Conservation (phyloP, 2,797 vertebrate genomes). For the Aviceda leuphotes region DNA sequence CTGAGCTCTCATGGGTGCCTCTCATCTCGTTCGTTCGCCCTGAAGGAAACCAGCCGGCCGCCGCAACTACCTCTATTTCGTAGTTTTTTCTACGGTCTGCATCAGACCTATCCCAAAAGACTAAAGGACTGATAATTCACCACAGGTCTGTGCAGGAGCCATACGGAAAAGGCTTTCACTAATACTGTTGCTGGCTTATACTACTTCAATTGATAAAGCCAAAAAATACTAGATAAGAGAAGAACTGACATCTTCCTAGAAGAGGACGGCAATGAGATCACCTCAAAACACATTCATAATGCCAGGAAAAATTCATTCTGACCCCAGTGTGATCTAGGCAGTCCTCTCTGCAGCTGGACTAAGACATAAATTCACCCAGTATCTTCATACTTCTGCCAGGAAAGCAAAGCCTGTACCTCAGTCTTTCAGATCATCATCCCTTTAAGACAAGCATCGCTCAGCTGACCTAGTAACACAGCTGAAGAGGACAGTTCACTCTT, state of each 20-base stretch:
- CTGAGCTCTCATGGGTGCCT: not conserved
- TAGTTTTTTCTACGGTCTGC: not conserved
- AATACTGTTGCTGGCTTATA: not conserved
- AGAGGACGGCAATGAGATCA: not conserved
- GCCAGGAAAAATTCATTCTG: not conserved
- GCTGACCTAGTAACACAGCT: not conserved
- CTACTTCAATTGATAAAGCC: not conserved
- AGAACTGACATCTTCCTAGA: not conserved
- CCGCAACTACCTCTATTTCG: accelerated
- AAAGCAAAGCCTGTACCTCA: not conserved
- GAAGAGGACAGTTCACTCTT: not conserved
- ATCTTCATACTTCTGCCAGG: not conserved
- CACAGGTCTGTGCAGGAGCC: not conserved
- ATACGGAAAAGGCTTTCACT: not conserved
- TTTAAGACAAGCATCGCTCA: not conserved
- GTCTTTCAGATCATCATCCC: not conserved
- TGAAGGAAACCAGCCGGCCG: not conserved
- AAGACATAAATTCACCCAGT: not conserved
- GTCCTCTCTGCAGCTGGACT: not conserved
- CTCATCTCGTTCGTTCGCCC: not conserved
- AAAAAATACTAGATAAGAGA: not conserved
- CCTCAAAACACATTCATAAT: not conserved
- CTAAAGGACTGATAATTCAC: not conserved
- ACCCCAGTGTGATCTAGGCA: not conserved
- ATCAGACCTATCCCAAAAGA: not conserved